Conservation (phyloP, 2,888 invertebrate genomes). For the Lithophane ornitopus region DNA sequence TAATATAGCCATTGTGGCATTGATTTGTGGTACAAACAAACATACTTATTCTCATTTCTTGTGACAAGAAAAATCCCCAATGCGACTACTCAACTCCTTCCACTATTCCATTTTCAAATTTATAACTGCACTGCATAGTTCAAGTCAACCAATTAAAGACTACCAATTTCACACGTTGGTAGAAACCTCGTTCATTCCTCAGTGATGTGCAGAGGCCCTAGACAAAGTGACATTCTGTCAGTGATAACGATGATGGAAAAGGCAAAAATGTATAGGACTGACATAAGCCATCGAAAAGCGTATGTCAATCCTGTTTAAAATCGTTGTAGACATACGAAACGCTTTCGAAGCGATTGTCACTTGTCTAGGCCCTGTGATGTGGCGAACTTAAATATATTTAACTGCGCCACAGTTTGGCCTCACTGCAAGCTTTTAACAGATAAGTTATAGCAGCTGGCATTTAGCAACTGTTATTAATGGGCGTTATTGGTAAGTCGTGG, state of each 20-base stretch:
- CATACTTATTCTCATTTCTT: not conserved
- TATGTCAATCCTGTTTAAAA: no score
- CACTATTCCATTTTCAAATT: not conserved
- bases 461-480: slow-evolving; percentile 45
- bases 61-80: not conserved
- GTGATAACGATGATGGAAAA: no score
- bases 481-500: slow-evolving; percentile 33
- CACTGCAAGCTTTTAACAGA: slow-evolving; percentile 27
- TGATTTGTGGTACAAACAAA: no score
- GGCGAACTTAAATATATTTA: slow-evolving; percentile 42
- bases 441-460: slow-evolving; percentile 49
- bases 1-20: no score
- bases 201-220: slow-evolving; percentile 50
- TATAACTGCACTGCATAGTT: not conserved
- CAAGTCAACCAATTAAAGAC: not conserved
- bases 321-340: no score
- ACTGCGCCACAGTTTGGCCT: slow-evolving; percentile 31
- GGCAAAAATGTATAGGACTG: no score
- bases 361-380: no score
- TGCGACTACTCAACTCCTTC: not conserved
- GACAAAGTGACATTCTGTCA: no score
- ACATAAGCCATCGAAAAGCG: no score
- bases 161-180: not conserved
- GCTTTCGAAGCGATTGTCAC: no score
- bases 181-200: slow-evolving; percentile 29